Conservation (phyloP, 2,797 vertebrate species). For the Gallinago solitaria region DNA sequence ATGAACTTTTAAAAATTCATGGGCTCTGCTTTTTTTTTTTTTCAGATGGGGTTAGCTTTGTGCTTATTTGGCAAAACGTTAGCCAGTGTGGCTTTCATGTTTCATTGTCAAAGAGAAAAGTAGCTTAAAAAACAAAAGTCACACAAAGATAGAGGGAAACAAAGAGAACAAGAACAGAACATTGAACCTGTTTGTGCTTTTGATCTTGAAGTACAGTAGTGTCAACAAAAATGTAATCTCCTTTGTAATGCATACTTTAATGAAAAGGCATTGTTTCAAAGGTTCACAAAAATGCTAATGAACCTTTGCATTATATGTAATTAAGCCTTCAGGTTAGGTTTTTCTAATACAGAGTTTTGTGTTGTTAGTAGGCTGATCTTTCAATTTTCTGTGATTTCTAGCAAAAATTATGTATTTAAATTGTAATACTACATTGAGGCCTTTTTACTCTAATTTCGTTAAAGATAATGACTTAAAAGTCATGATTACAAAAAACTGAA, state of each 20-base stretch:
- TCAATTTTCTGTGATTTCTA: conserved; percentile 24
- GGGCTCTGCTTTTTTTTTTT: conserved; percentile 52
- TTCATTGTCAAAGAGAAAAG: conserved; percentile 67
- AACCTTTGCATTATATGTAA: conserved; percentile 32
- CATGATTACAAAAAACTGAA: not conserved
- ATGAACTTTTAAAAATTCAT: conserved; percentile 88
- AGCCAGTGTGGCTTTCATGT: conserved; percentile 71
- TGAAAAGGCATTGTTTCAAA: conserved; percentile 60
- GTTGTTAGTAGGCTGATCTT: conserved; percentile 18
- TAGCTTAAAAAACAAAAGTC: conserved; percentile 60
- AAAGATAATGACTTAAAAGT: conserved; percentile 41
- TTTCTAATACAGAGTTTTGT: conserved; percentile 41
- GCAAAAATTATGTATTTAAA: conserved; percentile 51
- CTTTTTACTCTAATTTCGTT: conserved; percentile 48
- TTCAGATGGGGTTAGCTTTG: conserved; percentile 65
- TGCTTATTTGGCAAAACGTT: conserved; percentile 80
- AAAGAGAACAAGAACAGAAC: conserved; percentile 46
- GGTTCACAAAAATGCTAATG: conserved; percentile 52
- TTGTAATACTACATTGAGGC: not conserved
- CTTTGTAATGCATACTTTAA: conserved; percentile 47
- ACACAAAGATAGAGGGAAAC: conserved; percentile 28
- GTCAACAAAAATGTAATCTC: conserved; percentile 48
- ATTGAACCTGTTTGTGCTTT: conserved; percentile 22
- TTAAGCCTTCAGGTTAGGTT: conserved; percentile 58
- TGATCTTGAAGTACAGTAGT: conserved; percentile 57